These are phyloP conservation scores for Umimayanthus chanpuru DNA, from an alignment of 92 coral and sea anemone genomes.

Conservation along the genomic window DNA sequence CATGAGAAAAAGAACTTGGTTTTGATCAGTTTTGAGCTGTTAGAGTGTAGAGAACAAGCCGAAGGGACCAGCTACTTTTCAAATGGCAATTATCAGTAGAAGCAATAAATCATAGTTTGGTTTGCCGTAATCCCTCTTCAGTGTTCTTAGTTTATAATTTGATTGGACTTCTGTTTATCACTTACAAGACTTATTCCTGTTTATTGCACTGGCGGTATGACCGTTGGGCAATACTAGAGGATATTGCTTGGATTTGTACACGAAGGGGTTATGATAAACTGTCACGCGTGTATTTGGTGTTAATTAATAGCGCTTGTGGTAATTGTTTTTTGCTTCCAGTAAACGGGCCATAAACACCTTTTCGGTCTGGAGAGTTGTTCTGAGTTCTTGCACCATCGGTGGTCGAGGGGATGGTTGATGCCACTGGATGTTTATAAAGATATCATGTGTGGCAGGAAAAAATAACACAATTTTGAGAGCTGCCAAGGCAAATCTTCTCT, in stretches of 20 bases:
- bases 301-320: conserved; percentile 34
- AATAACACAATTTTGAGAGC: conserved; percentile 29
- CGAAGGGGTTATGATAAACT: conserved; percentile 32
- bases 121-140: conserved; percentile 13
- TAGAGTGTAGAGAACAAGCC: not conserved
- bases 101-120: conserved; percentile 11
- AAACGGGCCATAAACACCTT: conserved; percentile 41
- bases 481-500: conserved; percentile 47
- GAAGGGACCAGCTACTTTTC: not conserved
- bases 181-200: not conserved
- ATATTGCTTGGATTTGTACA: conserved; percentile 26
- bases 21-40: not conserved
- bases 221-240: not conserved
- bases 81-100: not conserved
- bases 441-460: conserved; percentile 32
- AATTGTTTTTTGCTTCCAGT: conserved; percentile 13
- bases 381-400: not conserved
- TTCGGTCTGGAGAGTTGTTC: conserved; percentile 7
- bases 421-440: conserved; percentile 21
- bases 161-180: conserved; percentile 12
- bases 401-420: not conserved
- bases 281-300: conserved; percentile 23
- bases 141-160: not conserved
- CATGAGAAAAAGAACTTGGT: not conserved
- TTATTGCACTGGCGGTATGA: not conserved